A percentile compares a stretch with the other conserved stretches of the same genome.
Evolutionary conservation across 2,113 vertebrate species (phyloP).

Genomic region (Lophius piscatorius): DNA sequence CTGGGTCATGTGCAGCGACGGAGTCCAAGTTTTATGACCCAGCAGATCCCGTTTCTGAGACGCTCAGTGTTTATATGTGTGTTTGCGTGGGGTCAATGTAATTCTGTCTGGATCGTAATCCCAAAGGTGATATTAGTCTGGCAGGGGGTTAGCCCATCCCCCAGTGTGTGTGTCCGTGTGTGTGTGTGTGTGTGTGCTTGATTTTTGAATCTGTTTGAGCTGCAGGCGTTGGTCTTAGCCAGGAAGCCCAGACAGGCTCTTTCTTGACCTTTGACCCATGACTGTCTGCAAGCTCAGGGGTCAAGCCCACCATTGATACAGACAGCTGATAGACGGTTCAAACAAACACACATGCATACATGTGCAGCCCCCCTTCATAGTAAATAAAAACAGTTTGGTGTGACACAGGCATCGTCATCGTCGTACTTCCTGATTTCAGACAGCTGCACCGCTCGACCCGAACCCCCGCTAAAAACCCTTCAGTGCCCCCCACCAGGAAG

Average conservation of each 20-base stretch:
- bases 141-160: constrained; percentile 57
- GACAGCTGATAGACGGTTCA: constrained; percentile 73
- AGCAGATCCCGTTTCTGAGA: constrained; percentile 61
- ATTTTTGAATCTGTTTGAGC: constrained; percentile 35
- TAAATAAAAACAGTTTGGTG: constrained; percentile 39
- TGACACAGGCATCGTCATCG: constrained; percentile 28
- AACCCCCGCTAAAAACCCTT: too few relatives aligned
- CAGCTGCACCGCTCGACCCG: too few relatives aligned
- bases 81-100: constrained; percentile 62
- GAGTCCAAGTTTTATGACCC: constrained; percentile 74
- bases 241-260: constrained; percentile 81
- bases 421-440: constrained; percentile 2
- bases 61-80: constrained; percentile 48
- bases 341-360: constrained; percentile 47
- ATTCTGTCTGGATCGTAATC: constrained; percentile 82
- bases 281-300: constrained; percentile 80
- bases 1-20: constrained; percentile 37
- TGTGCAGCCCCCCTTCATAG: constrained; percentile 1
- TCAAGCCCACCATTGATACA: constrained; percentile 73
- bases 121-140: constrained; percentile 84
- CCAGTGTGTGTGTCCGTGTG: constrained; percentile 35
- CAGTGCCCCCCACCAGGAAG: too few relatives aligned
- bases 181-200: constrained; percentile 19
- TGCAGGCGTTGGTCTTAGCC: constrained; percentile 68
- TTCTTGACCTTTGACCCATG: constrained; percentile 77